Evolutionary conservation across 64 coral and sea anemone species (phyloP).

Genomic region (Trachythela sp.): DNA sequence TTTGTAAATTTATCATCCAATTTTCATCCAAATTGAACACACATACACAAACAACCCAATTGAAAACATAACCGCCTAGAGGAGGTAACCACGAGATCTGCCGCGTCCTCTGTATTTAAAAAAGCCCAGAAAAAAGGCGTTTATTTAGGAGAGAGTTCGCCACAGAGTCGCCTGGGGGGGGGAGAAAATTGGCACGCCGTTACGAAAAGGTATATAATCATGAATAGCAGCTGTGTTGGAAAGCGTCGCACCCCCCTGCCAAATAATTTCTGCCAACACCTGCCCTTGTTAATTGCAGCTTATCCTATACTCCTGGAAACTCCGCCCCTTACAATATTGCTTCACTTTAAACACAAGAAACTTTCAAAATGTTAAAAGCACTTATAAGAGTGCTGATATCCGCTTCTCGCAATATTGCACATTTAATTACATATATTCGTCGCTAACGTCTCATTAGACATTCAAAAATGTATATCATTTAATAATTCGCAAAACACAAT

Average conservation of each 20-base stretch:
- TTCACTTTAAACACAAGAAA: neutral
- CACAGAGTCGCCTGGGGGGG: too few species aligned
- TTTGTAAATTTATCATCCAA: too few species aligned
- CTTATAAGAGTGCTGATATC: neutral
- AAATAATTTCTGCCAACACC: neutral
- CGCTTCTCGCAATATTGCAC: neutral
- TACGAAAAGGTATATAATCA: too few species aligned
- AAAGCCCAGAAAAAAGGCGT: too few species aligned
- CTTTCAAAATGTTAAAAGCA: neutral
- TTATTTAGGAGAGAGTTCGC: too few species aligned
- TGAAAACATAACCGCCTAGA: too few species aligned
- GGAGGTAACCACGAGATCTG: too few species aligned
- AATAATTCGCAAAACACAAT: neutral
- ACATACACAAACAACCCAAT: too few species aligned
- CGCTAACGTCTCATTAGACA: neutral
- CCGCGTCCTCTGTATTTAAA: too few species aligned
- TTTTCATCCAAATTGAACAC: too few species aligned
- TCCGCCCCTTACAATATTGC: neutral
- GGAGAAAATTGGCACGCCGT: too few species aligned
- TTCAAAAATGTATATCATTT: neutral
- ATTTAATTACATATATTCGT: neutral
- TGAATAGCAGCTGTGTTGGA: neutral
- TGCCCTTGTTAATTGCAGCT: neutral
- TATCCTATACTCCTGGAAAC: neutral
- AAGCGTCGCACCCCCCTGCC: neutral